These are phyloP conservation scores for Cynaeus angustus DNA, from an alignment of 2,888 invertebrate species.

Conservation along the genomic window DNA sequence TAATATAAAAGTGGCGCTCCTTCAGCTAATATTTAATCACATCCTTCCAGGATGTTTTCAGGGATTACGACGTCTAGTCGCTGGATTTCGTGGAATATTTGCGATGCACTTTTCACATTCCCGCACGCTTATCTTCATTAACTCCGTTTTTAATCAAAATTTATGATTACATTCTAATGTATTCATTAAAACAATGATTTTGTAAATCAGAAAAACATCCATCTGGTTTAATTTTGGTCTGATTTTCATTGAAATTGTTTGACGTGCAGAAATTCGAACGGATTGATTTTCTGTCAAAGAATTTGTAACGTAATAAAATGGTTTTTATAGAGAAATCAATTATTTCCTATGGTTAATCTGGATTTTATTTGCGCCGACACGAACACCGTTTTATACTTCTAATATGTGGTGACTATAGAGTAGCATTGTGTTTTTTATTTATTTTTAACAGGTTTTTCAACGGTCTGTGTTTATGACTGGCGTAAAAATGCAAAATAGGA, in stretches of 20 bases:
- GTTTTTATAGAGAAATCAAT: constrained; percentile 6
- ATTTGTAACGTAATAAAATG: constrained; percentile 2
- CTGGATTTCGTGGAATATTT: constrained; percentile 4
- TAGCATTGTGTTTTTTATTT: constrained; percentile 9
- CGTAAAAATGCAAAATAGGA: constrained; percentile 5
- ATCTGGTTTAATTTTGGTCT: constrained; percentile 6
- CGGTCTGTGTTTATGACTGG: neutral
- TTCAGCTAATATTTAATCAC: constrained; percentile 30
- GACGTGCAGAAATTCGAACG: neutral
- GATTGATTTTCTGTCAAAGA: neutral
- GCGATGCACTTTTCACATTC: constrained; percentile 7
- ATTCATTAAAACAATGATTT: constrained; percentile 26
- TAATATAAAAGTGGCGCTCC: constrained; percentile 19
- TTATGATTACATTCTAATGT: constrained; percentile 4
- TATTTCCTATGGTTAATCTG: neutral
- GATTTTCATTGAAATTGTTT: constrained; percentile 19
- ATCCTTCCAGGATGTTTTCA: constrained; percentile 13
- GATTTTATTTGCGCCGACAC: neutral
- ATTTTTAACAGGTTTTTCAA: constrained; percentile 10
- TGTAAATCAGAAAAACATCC: constrained; percentile 4
- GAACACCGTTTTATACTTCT: neutral
- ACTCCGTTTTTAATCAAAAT: constrained; percentile 15
- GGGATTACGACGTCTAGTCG: constrained; percentile 21
- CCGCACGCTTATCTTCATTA: constrained; percentile 3
- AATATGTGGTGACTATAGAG: neutral